A percentile compares a stretch with the other conserved stretches of the same genome.
Evolutionary conservation across 2,888 invertebrate genomes (phyloP).

Genomic region (Trissonchulus latispiculum): DNA sequence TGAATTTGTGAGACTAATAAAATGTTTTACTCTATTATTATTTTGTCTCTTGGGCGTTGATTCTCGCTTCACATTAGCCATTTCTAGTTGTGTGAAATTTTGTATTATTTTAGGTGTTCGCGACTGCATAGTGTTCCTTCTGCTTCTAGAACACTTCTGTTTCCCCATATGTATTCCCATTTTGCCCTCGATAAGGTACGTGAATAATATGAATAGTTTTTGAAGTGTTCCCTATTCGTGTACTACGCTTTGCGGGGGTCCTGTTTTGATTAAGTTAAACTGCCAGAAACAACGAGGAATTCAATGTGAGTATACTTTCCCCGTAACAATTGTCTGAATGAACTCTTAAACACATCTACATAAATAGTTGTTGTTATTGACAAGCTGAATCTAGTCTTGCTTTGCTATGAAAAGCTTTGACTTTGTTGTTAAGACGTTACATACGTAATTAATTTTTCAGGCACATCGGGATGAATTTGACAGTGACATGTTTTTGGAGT

Average conservation of each 20-base stretch:
- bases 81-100: no score
- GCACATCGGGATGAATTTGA: slow-evolving; percentile 7
- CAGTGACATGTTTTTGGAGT: slow-evolving; percentile 10
- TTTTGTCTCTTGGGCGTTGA: not conserved
- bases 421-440: no score
- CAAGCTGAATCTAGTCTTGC: not conserved
- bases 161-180: not conserved
- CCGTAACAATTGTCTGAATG: not conserved
- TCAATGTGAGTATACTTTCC: not conserved
- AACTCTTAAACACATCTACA: not conserved
- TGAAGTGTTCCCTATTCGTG: not conserved
- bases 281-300: no score
- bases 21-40: not conserved
- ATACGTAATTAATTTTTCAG: not conserved
- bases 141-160: not conserved
- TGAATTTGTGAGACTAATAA: not conserved
- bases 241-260: not conserved
- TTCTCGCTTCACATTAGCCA: not conserved
- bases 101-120: not conserved
- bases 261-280: no score
- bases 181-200: not conserved
- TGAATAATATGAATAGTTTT: not conserved
- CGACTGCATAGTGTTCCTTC: not conserved
- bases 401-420: not conserved
- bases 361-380: not conserved